phyloP scores from a whole-genome alignment of 2,888 invertebrate genomes.

The Xylota segnis region DNA sequence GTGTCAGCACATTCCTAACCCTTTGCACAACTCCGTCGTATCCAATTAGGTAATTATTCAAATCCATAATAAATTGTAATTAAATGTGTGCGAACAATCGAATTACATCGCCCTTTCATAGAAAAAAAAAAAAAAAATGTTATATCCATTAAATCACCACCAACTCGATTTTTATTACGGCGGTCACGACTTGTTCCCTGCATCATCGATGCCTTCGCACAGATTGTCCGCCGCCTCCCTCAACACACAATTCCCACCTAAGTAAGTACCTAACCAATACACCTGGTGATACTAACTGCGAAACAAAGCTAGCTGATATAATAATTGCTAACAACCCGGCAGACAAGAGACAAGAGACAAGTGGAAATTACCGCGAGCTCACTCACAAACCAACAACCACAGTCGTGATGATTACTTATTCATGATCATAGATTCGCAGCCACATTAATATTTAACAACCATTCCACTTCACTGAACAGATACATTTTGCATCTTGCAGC shows the following conservation, averaged over 20 bases:
- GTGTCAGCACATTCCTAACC: background rate
- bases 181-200: slow-evolving; percentile 67
- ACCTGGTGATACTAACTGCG: background rate
- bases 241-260: slow-evolving; percentile 4
- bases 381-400: slow-evolving; percentile 39
- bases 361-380: slow-evolving; percentile 68
- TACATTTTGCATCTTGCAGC: slow-evolving; percentile 45
- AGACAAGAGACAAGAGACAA: slow-evolving; percentile 76
- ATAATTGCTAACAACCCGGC: slow-evolving; percentile 71
- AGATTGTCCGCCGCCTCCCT: slow-evolving; percentile 30
- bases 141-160: slow-evolving; percentile 55
- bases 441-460: slow-evolving; percentile 76
- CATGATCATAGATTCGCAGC: slow-evolving; percentile 75
- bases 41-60: slow-evolving; percentile 56
- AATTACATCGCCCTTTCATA: slow-evolving; percentile 57
- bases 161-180: slow-evolving; percentile 32
- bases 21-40: background rate
- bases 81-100: slow-evolving; percentile 53
- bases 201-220: slow-evolving; percentile 41
- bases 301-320: slow-evolving; percentile 66
- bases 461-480: slow-evolving; percentile 37
- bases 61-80: slow-evolving; percentile 34
- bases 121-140: slow-evolving; percentile 14
- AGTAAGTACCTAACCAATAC: background rate
- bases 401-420: slow-evolving; percentile 76